A percentile compares a stretch with the other conserved stretches of the same genome.
Conservation (phyloP, 2,113 vertebrate species). For the Myanophis thanlyinensis region DNA sequence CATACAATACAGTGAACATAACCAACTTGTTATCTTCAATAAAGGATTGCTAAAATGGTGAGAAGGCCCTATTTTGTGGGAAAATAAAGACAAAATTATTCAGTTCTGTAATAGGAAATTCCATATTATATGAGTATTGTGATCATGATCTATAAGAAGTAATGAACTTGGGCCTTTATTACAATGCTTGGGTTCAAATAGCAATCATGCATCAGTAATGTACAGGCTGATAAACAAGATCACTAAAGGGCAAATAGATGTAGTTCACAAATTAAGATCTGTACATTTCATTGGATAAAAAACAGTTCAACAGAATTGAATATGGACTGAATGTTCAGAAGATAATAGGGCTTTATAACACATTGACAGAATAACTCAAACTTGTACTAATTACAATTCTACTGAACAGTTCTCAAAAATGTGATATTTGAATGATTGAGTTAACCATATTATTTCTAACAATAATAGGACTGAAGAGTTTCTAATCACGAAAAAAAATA, state of each 20-base stretch:
- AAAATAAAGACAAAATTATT: neutral
- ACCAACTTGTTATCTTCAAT: conserved; percentile 91
- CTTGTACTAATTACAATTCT: neutral
- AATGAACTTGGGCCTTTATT: neutral
- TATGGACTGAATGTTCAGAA: neutral
- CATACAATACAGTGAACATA: conserved; percentile 90
- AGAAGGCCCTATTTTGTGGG: conserved; percentile 66
- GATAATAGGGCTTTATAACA: neutral
- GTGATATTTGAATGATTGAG: neutral
- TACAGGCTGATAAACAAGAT: neutral
- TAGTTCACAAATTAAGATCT: neutral
- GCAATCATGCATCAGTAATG: neutral
- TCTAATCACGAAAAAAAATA: neutral
- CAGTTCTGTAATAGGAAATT: neutral
- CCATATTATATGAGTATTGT: neutral
- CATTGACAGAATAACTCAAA: neutral
- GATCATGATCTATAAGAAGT: neutral
- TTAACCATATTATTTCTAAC: neutral
- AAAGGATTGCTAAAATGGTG: conserved; percentile 86
- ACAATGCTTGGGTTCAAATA: neutral
- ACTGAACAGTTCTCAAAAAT: neutral
- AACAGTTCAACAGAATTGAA: neutral
- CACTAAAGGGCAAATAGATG: neutral
- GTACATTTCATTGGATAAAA: neutral
- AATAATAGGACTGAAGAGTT: neutral